Evolutionary conservation across 2,113 vertebrate genomes (phyloP).

Genomic region (Heliornis fulica): DNA sequence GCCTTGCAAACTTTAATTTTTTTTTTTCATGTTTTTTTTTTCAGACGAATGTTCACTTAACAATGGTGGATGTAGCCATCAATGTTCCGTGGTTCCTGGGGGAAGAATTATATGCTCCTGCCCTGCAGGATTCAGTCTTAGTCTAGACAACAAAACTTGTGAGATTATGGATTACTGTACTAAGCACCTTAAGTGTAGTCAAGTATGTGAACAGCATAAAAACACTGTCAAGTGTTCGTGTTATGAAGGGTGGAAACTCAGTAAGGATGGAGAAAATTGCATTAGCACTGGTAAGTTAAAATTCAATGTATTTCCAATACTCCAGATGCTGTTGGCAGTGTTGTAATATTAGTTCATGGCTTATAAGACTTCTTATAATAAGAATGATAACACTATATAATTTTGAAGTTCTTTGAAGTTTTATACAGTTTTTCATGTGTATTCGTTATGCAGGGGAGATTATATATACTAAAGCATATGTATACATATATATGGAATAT

Average conservation of each 20-base stretch:
- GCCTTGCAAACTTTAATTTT: not conserved
- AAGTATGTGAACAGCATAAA: constrained; percentile 95
- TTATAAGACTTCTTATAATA: not conserved
- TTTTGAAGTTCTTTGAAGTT: not conserved
- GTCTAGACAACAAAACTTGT: constrained; percentile 89
- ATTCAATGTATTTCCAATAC: not conserved
- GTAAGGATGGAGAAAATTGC: constrained; percentile 88
- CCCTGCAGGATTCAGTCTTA: constrained; percentile 85
- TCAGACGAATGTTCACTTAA: constrained; percentile 90
- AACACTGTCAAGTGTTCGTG: constrained; percentile 95
- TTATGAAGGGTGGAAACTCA: constrained; percentile 91
- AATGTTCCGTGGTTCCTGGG: constrained; percentile 90
- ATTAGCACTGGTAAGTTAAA: constrained; percentile 83
- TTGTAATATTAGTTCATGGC: not conserved
- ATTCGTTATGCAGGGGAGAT: not conserved
- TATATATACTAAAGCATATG: rapidly evolving
- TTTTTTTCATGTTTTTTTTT: not conserved
- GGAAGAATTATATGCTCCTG: constrained; percentile 92
- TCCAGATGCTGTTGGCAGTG: not conserved
- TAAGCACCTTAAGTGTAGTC: constrained; percentile 91
- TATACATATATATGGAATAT: not conserved
- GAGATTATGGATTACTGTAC: constrained; percentile 91
- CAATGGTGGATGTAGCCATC: constrained; percentile 95
- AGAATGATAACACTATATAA: not conserved
- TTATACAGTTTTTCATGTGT: not conserved